Evolutionary conservation across 2,113 vertebrate species (phyloP), one percentile per base, ranked within the genome.

Genomic region (Meleagris gallopavo): DNA sequence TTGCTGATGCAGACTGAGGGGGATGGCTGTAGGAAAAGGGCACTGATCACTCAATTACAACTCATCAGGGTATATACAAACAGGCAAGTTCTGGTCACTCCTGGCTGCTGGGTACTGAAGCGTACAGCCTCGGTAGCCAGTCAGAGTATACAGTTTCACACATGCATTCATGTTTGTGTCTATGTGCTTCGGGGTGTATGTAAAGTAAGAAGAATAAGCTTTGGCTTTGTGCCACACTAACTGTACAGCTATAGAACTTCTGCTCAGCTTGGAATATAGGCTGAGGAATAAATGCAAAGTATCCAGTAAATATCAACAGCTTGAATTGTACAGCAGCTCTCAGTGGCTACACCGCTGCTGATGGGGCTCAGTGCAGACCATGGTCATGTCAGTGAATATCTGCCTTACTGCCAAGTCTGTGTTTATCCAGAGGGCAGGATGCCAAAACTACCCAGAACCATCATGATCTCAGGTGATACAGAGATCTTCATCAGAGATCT

Each of bases 21-120:
- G 75, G 54, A 25, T 79, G 84, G 66, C 70, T 27, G 83, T 61
- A 87, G 78, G 91, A 79, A 93, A 89, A 94, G 66, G 62, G 45
- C 73, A 66, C 6, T 50, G 89, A 87, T 89, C 92, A 82, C 91
- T 79, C 58, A 82, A 69, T 85, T 90, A 62, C 25, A 60, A 52
- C 69, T 86, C 92, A 66, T 93, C 76, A n/a, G 81, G 73, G 74
- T 81, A 55, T 13, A 4, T 70, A 69, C 93, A 86, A 65, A 41
- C 55, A 55, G 89, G 60, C 67, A 77, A 88, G 79, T 50, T 80
- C 71, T 55, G 50, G 55, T 70, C n/a, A 1, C 62, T 71, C 17
- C 2, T 4, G 21, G 32, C 78, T 85, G 71, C 11, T 75, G 80
- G 79, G 55, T 62, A 54, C 66, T 36, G 36, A 57, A 78, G 57